Conservation (phyloP, 2,113 vertebrate genomes). For the Pycnonotus jocosus region DNA sequence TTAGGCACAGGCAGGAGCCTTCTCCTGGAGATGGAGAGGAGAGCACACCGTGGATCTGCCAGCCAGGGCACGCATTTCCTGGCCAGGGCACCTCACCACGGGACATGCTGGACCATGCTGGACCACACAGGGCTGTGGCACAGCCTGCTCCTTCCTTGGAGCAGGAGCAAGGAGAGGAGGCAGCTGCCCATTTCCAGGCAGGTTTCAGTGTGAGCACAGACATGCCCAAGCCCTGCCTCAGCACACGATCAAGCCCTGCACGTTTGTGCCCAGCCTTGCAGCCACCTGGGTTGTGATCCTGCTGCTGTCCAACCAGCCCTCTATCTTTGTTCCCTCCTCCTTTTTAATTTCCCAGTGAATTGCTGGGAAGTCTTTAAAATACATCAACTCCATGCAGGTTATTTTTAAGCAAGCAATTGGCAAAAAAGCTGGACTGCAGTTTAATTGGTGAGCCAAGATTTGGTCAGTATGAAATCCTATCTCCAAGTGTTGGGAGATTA, state of each 20-base stretch:
- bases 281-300: background rate
- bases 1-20: background rate
- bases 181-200: background rate
- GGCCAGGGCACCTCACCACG: background rate
- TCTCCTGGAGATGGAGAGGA: too few species aligned
- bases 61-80: background rate
- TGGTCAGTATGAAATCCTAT: background rate
- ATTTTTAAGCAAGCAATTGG: background rate
- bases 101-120: background rate
- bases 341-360: background rate
- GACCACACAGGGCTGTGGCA: background rate
- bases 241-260: background rate
- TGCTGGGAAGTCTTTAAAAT: background rate
- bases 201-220: background rate
- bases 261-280: background rate
- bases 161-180: background rate
- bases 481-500: background rate
- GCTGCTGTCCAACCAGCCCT: background rate
- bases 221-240: background rate
- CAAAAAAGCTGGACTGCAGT: background rate
- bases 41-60: accelerated
- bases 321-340: background rate
- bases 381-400: background rate
- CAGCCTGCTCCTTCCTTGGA: background rate
- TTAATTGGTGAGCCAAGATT: background rate